Evolutionary conservation across 2,888 invertebrate species (phyloP).

Genomic region (Linnaemya tessellans): DNA sequence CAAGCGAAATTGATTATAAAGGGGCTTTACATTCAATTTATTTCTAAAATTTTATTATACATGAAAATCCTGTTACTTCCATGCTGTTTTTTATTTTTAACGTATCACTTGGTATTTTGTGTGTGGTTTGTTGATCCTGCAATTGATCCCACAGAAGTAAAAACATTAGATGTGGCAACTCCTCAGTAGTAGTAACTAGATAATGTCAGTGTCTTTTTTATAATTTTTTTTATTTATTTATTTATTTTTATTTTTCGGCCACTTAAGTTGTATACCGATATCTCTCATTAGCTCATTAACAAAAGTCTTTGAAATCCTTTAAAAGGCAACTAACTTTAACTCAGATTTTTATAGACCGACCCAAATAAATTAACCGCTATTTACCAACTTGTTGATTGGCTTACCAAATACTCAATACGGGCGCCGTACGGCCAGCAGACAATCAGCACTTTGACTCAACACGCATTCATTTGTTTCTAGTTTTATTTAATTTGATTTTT

Average conservation of each 20-base stretch:
- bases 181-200: too few relatives aligned
- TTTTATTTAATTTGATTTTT: slow-evolving; percentile 40
- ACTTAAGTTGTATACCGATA: neutral
- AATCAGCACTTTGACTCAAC: slow-evolving; percentile 33
- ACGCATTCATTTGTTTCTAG: slow-evolving; percentile 33
- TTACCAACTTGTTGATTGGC: slow-evolving; percentile 42
- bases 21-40: too few relatives aligned
- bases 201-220: too few relatives aligned
- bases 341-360: slow-evolving; percentile 3
- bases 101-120: too few relatives aligned
- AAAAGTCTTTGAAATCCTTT: slow-evolving; percentile 13
- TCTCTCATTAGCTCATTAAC: neutral
- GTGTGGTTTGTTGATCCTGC: too few relatives aligned
- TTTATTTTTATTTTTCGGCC: neutral
- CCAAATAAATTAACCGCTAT: slow-evolving; percentile 40
- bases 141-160: too few relatives aligned
- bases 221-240: too few relatives aligned
- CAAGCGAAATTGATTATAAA: too few relatives aligned
- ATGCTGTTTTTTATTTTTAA: too few relatives aligned
- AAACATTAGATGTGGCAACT: too few relatives aligned
- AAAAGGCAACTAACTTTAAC: slow-evolving; percentile 18
- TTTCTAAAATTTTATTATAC: too few relatives aligned
- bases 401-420: slow-evolving; percentile 47
- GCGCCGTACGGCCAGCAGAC: neutral
- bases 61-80: too few relatives aligned